Percentiles rank a stretch among this genome's conserved stretches.
Evolutionary conservation across 2,888 invertebrate genomes (phyloP).

Genomic region (Diogma glabrata): DNA sequence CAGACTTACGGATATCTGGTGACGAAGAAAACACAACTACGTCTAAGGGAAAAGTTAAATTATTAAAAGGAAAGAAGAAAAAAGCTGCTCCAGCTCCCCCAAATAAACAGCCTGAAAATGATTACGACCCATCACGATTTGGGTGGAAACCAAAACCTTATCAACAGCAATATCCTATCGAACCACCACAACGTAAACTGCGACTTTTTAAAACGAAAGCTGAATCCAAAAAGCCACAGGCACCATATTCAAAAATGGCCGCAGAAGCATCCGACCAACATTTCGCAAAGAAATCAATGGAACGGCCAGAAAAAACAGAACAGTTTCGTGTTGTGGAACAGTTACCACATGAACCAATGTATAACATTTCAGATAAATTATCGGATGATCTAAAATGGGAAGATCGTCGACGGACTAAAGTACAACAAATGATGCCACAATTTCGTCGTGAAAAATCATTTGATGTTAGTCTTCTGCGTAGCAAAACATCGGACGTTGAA

Average conservation of each 20-base stretch:
- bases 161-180: slow-evolving; percentile 14
- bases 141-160: slow-evolving; percentile 9
- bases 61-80: slow-evolving; percentile 49
- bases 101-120: background rate
- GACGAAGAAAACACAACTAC: slow-evolving; percentile 12
- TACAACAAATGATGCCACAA: background rate
- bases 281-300: slow-evolving; percentile 3
- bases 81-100: slow-evolving; percentile 67
- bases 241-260: slow-evolving; percentile 5
- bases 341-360: slow-evolving; percentile 1
- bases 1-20: slow-evolving; percentile 43
- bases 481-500: background rate
- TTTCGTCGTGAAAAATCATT: slow-evolving; percentile 18
- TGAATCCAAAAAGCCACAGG: slow-evolving; percentile 47
- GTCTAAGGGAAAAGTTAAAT: slow-evolving; percentile 30
- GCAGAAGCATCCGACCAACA: slow-evolving; percentile 15
- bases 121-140: slow-evolving; percentile 10
- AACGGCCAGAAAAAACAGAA: background rate
- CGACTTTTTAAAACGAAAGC: slow-evolving; percentile 64
- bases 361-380: too few relatives aligned
- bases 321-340: background rate
- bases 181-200: slow-evolving; percentile 40
- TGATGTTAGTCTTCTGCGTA: slow-evolving; percentile 12
- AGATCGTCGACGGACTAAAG: background rate
- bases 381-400: too few relatives aligned